These are phyloP conservation scores for Campylorhamphus procurvoides DNA, from an alignment of 2,113 vertebrate species.

Conservation along the genomic window DNA sequence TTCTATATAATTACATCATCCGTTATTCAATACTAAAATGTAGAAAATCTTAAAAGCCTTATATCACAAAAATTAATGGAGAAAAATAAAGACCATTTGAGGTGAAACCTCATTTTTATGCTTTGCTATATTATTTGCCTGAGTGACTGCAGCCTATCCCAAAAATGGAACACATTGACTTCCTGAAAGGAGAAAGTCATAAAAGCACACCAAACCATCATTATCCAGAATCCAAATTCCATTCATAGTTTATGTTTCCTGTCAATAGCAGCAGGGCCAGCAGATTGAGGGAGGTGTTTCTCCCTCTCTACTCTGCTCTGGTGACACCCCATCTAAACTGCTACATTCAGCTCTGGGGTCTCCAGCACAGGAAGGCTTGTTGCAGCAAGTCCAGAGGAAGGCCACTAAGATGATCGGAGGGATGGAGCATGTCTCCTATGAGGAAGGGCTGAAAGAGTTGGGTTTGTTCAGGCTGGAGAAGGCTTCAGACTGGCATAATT, in stretches of 20 bases:
- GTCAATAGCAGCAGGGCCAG: not conserved
- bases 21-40: not conserved
- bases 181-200: not conserved
- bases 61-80: not conserved
- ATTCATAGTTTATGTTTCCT: not conserved
- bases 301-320: not conserved
- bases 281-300: not conserved
- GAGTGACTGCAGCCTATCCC: not conserved
- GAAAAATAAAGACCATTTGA: not conserved
- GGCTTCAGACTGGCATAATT: not conserved
- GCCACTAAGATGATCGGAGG: not conserved
- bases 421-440: not conserved
- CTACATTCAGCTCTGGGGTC: not conserved
- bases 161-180: not conserved
- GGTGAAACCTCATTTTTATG: not conserved
- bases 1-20: not conserved
- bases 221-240: not conserved
- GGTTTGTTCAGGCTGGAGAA: not conserved
- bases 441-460: not conserved
- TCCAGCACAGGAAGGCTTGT: not conserved
- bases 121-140: not conserved
- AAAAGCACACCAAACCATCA: not conserved
- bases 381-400: not conserved
- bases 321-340: not conserved
- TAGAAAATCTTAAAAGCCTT: not conserved